Evolutionary conservation across 2,797 vertebrate genomes (phyloP), one percentile per base, ranked within the genome.

Genomic region (Macropodus opercularis): DNA sequence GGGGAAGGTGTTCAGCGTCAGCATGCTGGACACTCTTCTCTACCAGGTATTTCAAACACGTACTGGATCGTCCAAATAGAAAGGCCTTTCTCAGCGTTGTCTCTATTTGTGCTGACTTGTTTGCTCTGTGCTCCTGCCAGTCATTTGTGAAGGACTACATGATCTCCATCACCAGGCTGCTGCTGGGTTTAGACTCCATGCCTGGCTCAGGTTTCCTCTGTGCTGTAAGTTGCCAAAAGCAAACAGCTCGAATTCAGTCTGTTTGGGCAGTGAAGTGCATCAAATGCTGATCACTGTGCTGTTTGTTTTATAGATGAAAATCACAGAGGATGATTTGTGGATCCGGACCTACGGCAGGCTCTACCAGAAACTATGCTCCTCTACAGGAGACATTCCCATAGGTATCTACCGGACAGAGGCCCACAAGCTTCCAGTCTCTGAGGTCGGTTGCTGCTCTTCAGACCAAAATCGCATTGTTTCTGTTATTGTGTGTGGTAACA

Each of bases 131-230:
- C 21, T 77, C 49, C 58, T 49, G 6, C 35, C 83, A 95, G 94
- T 94, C 94, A 2, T 94, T 94, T 80, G 93, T 95, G 79, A 95
- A 95, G 80, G 94, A 94, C 90, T 95, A 94, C 91, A 94, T 95
- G 93, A 94, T 95, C 86, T 94, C 94, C 84, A 95, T 95, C 76
- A 88, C 92, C 57, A 92, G 93, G 61, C 90, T 94, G 34, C 84
- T 95, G 56, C 88, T 95, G 53, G 94, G 94, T 52, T 88, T 95
- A 34, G 93, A 95, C 85, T 94, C 93, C 59, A 94, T 93, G 91
- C 94, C 94, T 0, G 93, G 94, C 56, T 94, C 94, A 5, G 94
- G 94, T 31, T 95, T 94, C 80, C 89, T 95, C 48, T 95, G 94
- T 66, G 93, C 93, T 24, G 94, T 94, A 69, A 93, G 94, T 90